Conservation (phyloP, 2,888 invertebrate genomes). For the Drymonia ruficornis region DNA sequence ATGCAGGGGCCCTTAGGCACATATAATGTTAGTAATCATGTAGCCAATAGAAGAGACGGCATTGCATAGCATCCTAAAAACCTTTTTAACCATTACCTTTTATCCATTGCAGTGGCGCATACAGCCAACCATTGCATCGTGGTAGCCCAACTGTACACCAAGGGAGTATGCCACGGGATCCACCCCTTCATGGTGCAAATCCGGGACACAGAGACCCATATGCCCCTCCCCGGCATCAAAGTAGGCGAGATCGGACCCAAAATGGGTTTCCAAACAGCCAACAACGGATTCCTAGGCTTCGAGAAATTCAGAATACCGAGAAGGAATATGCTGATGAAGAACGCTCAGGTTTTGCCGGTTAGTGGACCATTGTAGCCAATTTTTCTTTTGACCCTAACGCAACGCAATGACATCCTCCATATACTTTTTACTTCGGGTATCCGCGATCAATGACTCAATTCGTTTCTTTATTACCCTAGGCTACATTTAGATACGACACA, state of each 20-base stretch:
- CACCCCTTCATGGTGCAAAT: conserved; percentile 96
- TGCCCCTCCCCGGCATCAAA: conserved; percentile 92
- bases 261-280: conserved; percentile 93
- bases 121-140: conserved; percentile 95
- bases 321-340: conserved; percentile 96
- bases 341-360: conserved; percentile 90
- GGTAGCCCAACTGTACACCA: conserved; percentile 93
- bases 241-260: conserved; percentile 97
- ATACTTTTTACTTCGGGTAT: too few relatives aligned
- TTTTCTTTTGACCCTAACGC: too few relatives aligned
- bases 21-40: too few relatives aligned
- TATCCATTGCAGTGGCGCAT: conserved; percentile 90
- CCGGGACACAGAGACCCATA: conserved; percentile 92
- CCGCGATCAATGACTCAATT: too few relatives aligned
- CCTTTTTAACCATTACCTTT: not conserved
- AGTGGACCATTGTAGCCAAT: not conserved
- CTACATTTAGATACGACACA: too few relatives aligned
- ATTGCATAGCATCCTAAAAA: not conserved
- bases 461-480: too few relatives aligned
- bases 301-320: conserved; percentile 93
- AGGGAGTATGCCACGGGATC: conserved; percentile 91
- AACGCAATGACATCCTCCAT: too few relatives aligned
- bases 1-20: too few relatives aligned
- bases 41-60: too few relatives aligned
- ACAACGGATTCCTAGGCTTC: conserved; percentile 96